Base-by-base conservation (phyloP, 1,140 invertebrate genomes). In the Dreissena rostriformis region DNA sequence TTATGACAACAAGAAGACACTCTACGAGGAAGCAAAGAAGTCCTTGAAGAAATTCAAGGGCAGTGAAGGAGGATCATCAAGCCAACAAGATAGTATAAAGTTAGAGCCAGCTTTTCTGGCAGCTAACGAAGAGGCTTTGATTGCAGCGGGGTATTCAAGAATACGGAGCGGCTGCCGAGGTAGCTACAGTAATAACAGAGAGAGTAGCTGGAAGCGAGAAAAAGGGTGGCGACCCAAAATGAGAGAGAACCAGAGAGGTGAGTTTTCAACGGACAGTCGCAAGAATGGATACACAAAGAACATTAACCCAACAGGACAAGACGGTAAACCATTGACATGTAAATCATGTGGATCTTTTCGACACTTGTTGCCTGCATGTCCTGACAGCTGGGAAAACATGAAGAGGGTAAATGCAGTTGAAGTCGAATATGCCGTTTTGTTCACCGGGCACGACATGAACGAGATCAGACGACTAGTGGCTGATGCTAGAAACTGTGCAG, bases 1-100 rank as follows among this genome's bases (percentile, higher is more conserved):
- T 55, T 88, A 82, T 82, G 85, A 86, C 49, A 84, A 86, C 17
- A 86, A 76, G 39, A 65, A 70, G 17, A 86, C 75, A 53, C 11
- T 80, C 24, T 87, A 88, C 75, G 84, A 88, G 51, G 29, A 89
- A 71, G 84, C 87, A 11, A 86, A 89, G 51, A 29, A 67, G 14
- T 87, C 86, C n/a, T n/a, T 83, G 29, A 86, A 84, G 51, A 86
- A 86, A 63, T 74, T 86, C 22, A 83, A 82, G 29, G 68, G 61
- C 24, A 68, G 67, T 65, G 61, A 77, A 5, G 22, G 2, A 24
- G 29, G 51, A 51, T 51, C 29, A 63, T 29, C 39, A 77, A 76
- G n/a, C 52, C 28, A 39, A 39, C 51, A 28, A 19, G 14, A 70
- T 22, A 76, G 82, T 63, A 81, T 86, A 28, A 84, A 86, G 70